Percentiles rank a stretch among this genome's conserved stretches.
Conservation (phyloP, 2,888 invertebrate genomes). For the Drosophila crucigera region DNA sequence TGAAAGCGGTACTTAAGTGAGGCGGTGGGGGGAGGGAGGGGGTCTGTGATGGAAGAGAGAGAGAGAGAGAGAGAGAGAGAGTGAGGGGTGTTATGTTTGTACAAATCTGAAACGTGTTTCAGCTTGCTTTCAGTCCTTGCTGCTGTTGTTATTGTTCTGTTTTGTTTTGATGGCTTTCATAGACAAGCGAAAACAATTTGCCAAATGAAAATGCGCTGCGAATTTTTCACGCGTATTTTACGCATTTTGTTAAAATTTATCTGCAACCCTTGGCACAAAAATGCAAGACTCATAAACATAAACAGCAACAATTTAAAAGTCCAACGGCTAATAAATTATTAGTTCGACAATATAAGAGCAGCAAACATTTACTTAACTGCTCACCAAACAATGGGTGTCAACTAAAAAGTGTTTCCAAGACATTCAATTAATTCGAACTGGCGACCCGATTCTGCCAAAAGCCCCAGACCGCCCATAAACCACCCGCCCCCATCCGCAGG, state of each 20-base stretch:
- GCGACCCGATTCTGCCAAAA: slow-evolving; percentile 24
- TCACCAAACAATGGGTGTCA: slow-evolving; percentile 64
- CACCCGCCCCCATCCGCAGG: background rate
- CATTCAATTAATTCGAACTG: slow-evolving; percentile 63
- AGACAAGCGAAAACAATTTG: slow-evolving; percentile 65
- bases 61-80: background rate
- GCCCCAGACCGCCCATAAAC: background rate
- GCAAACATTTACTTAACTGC: slow-evolving; percentile 28
- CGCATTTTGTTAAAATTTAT: slow-evolving; percentile 44
- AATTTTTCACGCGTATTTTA: slow-evolving; percentile 20
- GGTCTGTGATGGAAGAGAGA: no score
- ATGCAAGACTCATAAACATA: slow-evolving; percentile 2
- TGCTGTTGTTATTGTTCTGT: slow-evolving; percentile 8
- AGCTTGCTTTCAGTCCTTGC: slow-evolving; percentile 36
- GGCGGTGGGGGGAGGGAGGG: background rate
- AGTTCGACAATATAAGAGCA: slow-evolving; percentile 15
- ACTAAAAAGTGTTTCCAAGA: slow-evolving; percentile 70
- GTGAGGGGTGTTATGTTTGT: background rate
- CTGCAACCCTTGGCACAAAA: slow-evolving; percentile 15
- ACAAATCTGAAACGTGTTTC: slow-evolving; percentile 58
- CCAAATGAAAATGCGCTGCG: slow-evolving; percentile 62
- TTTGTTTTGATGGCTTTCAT: slow-evolving; percentile 47
- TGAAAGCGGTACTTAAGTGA: background rate
- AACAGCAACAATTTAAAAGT: slow-evolving; percentile 1
- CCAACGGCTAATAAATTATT: slow-evolving; percentile 1